Conservation (phyloP, 92 coral and sea anemone genomes). For the Nematostella vectensis region DNA sequence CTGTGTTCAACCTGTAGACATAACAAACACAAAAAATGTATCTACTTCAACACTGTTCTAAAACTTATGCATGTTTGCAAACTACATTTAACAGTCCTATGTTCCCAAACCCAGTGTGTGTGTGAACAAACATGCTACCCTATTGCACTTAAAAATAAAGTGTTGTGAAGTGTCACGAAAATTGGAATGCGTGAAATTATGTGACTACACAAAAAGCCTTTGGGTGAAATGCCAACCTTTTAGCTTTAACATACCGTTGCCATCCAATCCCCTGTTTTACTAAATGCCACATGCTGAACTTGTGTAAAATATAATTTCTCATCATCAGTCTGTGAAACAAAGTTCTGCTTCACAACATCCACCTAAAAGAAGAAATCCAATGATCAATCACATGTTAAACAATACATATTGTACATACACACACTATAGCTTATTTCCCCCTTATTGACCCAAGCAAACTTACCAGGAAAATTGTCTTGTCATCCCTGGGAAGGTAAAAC, state of each 20-base stretch:
- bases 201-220: too few relatives aligned
- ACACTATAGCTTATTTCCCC: too few relatives aligned
- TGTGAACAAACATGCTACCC: too few relatives aligned
- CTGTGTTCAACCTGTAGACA: constrained; percentile 67
- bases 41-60: too few relatives aligned
- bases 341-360: constrained; percentile 82
- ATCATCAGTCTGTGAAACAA: constrained; percentile 46
- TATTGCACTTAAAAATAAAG: too few relatives aligned
- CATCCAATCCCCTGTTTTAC: constrained; percentile 76
- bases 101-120: too few relatives aligned
- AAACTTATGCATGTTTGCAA: too few relatives aligned
- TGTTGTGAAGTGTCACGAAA: too few relatives aligned
- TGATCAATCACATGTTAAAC: not conserved
- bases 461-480: constrained; percentile 72
- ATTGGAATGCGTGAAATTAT: too few relatives aligned
- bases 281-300: constrained; percentile 60
- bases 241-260: constrained; percentile 85
- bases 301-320: constrained; percentile 44
- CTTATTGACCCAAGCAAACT: too few relatives aligned
- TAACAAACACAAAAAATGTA: not conserved
- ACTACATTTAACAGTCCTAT: too few relatives aligned
- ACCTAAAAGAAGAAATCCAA: constrained; percentile 48
- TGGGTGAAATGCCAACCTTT: too few relatives aligned
- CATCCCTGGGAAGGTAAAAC: constrained; percentile 66
- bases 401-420: not conserved